Conservation (phyloP, 2,797 vertebrate species). For the Esox lucius region DNA sequence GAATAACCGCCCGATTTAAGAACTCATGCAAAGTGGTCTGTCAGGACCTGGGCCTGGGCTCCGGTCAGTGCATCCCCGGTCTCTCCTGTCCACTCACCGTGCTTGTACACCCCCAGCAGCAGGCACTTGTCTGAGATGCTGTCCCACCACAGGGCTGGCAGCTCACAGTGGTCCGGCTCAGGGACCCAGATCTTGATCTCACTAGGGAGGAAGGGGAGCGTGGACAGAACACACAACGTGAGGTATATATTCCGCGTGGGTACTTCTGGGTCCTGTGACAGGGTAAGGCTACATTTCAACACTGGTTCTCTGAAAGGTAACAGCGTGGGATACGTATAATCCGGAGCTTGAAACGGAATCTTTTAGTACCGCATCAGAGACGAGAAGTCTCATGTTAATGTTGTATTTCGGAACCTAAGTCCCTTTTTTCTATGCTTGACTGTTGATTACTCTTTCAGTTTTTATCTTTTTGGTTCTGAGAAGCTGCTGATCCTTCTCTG, state of each 20-base stretch:
- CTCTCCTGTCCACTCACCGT: constrained; percentile 78
- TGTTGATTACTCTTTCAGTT: background rate
- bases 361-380: background rate
- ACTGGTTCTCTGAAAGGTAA: background rate
- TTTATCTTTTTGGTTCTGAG: background rate
- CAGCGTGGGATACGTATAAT: background rate
- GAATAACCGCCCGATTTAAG: too few species aligned
- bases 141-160: constrained; percentile 96
- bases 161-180: constrained; percentile 93
- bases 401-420: background rate
- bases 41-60: background rate
- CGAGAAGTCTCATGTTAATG: background rate
- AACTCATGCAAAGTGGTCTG: background rate
- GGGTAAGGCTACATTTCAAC: background rate
- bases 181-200: constrained; percentile 96
- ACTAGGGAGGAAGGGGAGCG: constrained; percentile 66
- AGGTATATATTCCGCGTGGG: background rate
- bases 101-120: constrained; percentile 93
- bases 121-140: constrained; percentile 91
- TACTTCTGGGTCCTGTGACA: background rate
- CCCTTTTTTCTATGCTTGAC: background rate
- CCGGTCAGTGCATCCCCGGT: background rate
- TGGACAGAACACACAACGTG: constrained; percentile 2
- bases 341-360: background rate
- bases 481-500: constrained; percentile 18